Conservation (phyloP, 2,113 vertebrate species). For the Marmota flaviventris region DNA sequence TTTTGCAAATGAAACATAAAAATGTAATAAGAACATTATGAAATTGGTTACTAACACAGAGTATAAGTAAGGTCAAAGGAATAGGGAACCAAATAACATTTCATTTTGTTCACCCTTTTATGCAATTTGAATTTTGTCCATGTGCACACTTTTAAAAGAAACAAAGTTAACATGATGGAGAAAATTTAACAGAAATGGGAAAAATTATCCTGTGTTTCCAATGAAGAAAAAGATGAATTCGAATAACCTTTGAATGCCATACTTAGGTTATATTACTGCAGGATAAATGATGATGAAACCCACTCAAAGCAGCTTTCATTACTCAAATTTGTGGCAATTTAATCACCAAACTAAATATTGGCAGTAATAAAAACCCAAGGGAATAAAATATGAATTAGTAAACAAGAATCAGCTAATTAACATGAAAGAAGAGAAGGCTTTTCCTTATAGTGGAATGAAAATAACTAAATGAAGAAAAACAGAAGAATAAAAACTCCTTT, state of each 20-base stretch:
- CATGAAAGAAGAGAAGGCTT: background rate
- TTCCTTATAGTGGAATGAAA: background rate
- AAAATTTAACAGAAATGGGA: background rate
- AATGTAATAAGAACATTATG: background rate
- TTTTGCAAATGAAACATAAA: background rate
- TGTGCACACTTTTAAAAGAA: background rate
- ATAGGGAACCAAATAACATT: background rate
- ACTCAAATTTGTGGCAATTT: background rate
- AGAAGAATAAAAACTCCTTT: background rate
- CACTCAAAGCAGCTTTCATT: background rate
- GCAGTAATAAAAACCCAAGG: background rate
- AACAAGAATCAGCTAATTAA: background rate
- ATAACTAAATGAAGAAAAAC: background rate
- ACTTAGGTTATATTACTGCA: background rate
- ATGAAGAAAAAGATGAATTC: background rate
- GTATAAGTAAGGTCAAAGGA: background rate
- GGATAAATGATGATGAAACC: background rate
- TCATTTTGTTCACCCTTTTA: background rate
- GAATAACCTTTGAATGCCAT: background rate
- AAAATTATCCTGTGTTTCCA: background rate
- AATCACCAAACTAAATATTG: background rate
- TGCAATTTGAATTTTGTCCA: background rate
- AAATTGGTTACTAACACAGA: background rate
- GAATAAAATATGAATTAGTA: background rate
- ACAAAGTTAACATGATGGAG: background rate